phyloP scores from a whole-genome alignment of 2,888 invertebrate genomes.

The Drosophila anomalipes region DNA sequence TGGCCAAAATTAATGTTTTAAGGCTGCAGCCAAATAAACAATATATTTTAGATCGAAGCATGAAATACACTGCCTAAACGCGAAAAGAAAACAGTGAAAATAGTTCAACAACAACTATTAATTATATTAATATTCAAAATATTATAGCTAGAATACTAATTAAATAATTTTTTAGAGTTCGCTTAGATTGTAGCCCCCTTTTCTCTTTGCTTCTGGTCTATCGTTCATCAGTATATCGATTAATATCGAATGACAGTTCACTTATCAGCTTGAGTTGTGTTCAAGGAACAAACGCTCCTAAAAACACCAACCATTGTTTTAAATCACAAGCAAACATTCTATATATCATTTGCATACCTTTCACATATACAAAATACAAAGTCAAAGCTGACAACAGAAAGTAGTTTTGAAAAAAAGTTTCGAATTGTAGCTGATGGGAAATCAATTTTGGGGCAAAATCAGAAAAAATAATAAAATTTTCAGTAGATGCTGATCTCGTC shows the following conservation, averaged over 20 bases:
- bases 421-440: neutral
- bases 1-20: constrained; percentile 19
- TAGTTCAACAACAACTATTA: neutral
- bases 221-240: neutral
- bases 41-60: neutral
- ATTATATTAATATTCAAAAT: neutral
- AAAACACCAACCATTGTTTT: too few relatives aligned
- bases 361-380: neutral
- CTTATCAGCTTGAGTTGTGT: neutral
- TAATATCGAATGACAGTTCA: neutral
- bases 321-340: neutral
- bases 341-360: neutral
- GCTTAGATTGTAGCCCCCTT: neutral
- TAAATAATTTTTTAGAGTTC: too few relatives aligned
- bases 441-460: constrained; percentile 7
- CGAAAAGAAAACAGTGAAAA: neutral
- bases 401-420: neutral
- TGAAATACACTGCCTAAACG: neutral
- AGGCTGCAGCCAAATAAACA: neutral
- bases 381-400: neutral
- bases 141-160: accelerated
- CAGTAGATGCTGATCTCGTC: constrained; percentile 1
- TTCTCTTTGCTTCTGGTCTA: neutral
- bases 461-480: constrained; percentile 10
- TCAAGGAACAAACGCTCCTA: too few relatives aligned